These are phyloP conservation scores for Apus apus DNA, from an alignment of 2,113 vertebrate genomes.

Conservation along the genomic window DNA sequence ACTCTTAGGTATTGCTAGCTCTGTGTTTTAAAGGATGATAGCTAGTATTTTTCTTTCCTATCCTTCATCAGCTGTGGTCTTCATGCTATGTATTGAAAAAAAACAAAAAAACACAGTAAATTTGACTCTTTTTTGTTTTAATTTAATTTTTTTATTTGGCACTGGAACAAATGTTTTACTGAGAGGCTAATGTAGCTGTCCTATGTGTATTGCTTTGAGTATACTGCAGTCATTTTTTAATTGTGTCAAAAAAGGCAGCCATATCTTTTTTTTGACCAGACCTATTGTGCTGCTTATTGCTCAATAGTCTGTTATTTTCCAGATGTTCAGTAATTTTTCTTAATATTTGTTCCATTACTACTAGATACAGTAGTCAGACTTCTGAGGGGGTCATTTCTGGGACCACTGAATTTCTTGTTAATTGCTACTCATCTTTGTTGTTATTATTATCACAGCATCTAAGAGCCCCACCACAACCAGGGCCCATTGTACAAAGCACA, in stretches of 20 bases:
- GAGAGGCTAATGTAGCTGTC: not conserved
- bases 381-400: not conserved
- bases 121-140: not conserved
- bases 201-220: not conserved
- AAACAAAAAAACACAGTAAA: not conserved
- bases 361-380: not conserved
- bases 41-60: not conserved
- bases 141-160: not conserved
- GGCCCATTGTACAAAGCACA: not conserved
- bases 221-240: not conserved
- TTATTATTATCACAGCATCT: not conserved
- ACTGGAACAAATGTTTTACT: not conserved
- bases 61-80: not conserved
- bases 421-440: not conserved
- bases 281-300: not conserved
- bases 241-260: not conserved
- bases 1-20: not conserved
- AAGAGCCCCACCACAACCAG: not conserved
- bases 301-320: slow-evolving; percentile 11
- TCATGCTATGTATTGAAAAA: not conserved
- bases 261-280: not conserved
- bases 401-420: not conserved
- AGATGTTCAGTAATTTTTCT: slow-evolving; percentile 7
- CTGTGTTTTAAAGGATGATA: not conserved
- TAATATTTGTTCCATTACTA: not conserved